phyloP scores from a whole-genome alignment of 2,797 vertebrate genomes.

The Cossypha heuglini region DNA sequence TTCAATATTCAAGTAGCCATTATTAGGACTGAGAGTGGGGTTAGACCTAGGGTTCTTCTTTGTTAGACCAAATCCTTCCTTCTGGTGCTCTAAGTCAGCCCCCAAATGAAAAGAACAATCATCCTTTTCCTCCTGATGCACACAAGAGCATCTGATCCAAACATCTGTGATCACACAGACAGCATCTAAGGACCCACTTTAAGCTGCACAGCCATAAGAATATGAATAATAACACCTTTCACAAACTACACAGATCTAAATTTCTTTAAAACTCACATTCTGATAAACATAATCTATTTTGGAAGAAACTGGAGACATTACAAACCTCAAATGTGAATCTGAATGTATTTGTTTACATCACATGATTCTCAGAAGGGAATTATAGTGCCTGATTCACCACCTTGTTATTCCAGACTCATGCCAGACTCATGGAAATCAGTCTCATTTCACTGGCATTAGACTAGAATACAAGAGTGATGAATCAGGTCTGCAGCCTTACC shows the following conservation, averaged over 20 bases:
- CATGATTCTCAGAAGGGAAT: neutral
- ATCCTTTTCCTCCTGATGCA: neutral
- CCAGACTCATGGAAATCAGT: conserved; percentile 20
- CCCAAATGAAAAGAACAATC: neutral
- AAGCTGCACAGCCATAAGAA: neutral
- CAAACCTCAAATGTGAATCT: conserved; percentile 9
- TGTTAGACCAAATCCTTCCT: neutral
- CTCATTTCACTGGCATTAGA: conserved; percentile 10
- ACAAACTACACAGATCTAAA: neutral
- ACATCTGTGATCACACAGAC: neutral
- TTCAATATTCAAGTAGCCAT: neutral
- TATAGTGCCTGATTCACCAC: neutral
- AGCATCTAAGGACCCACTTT: neutral
- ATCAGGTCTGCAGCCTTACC: conserved; percentile 14
- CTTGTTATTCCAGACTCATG: conserved; percentile 5
- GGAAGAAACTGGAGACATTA: neutral
- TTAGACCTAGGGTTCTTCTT: neutral
- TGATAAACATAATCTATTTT: neutral
- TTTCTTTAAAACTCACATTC: neutral
- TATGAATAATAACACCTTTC: neutral
- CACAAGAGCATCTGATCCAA: neutral
- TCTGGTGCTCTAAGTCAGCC: neutral
- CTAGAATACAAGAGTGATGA: neutral
- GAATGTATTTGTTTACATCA: conserved; percentile 23
- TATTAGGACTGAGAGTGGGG: neutral